Evolutionary conservation across 2,888 invertebrate species (phyloP).

Genomic region (Frankliniella fusca): DNA sequence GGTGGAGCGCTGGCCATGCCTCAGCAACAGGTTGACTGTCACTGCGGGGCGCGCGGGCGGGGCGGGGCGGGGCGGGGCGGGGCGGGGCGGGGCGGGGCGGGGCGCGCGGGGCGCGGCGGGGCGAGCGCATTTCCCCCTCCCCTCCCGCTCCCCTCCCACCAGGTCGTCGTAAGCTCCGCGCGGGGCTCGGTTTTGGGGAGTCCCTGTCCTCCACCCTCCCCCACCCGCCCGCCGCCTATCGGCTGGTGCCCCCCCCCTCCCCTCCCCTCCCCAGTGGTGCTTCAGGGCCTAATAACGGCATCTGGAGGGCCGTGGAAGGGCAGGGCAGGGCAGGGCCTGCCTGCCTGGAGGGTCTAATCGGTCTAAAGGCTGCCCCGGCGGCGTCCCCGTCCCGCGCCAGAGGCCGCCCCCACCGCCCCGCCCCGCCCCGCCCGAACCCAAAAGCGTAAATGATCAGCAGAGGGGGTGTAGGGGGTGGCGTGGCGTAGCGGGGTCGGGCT

Average conservation of each 20-base stretch:
- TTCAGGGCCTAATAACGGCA: background rate
- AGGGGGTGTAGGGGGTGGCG: background rate
- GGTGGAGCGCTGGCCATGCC: background rate
- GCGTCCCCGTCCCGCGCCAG: no score
- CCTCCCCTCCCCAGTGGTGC: background rate
- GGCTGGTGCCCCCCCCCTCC: background rate
- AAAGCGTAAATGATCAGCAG: no score
- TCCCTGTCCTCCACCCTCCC: background rate
- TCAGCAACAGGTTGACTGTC: constrained; percentile 6
- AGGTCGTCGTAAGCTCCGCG: background rate
- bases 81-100: background rate
- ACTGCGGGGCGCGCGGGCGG: background rate
- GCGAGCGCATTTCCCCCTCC: background rate
- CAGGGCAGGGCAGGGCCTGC: no score
- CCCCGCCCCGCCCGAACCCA: no score
- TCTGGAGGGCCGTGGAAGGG: background rate
- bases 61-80: background rate
- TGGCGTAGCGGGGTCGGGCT: background rate
- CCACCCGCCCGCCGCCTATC: background rate
- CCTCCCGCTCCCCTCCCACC: background rate
- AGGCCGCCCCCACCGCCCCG: background rate
- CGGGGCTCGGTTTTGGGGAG: background rate
- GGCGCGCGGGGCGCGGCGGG: background rate
- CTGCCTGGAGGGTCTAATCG: constrained; percentile 10
- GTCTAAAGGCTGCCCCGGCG: no score